phyloP scores from a whole-genome alignment of 2,888 invertebrate genomes.

The Adelognathus sp. region DNA sequence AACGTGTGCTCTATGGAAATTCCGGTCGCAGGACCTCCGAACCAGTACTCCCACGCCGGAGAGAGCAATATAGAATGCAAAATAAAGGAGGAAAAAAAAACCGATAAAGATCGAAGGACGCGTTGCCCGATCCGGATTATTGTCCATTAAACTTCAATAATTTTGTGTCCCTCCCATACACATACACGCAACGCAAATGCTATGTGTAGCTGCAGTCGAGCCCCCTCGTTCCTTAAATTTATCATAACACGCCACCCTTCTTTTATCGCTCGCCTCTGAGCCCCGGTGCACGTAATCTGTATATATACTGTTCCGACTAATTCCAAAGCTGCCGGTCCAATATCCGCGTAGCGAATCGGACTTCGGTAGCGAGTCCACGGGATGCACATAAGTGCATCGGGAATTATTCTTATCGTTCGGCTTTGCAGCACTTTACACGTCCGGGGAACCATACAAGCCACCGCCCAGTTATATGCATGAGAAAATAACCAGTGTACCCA shows the following conservation, averaged over 20 bases:
- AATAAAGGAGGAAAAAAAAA: neutral
- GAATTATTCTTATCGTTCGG: slow-evolving; percentile 44
- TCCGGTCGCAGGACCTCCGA: neutral
- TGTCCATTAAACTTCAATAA: slow-evolving; percentile 41
- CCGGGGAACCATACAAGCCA: slow-evolving; percentile 25
- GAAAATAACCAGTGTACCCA: slow-evolving; percentile 71
- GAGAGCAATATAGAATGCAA: neutral
- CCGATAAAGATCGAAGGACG: neutral
- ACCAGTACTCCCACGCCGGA: neutral
- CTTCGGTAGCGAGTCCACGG: slow-evolving; percentile 30
- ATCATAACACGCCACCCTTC: slow-evolving; percentile 10
- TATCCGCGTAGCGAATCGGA: slow-evolving; percentile 35
- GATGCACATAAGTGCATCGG: slow-evolving; percentile 36
- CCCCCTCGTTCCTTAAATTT: slow-evolving; percentile 34
- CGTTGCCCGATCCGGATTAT: neutral
- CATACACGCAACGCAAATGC: neutral
- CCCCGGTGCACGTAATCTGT: too few relatives aligned
- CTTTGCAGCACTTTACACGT: slow-evolving; percentile 44
- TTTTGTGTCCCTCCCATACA: slow-evolving; percentile 58
- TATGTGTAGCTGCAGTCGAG: neutral
- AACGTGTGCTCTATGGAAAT: neutral
- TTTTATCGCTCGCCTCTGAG: slow-evolving; percentile 10
- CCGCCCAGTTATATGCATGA: slow-evolving; percentile 40
- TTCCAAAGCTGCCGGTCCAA: slow-evolving; percentile 49
- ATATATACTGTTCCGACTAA: slow-evolving; percentile 56